phyloP scores from a whole-genome alignment of 2,113 vertebrate species.

The Odontesthes bonariensis region DNA sequence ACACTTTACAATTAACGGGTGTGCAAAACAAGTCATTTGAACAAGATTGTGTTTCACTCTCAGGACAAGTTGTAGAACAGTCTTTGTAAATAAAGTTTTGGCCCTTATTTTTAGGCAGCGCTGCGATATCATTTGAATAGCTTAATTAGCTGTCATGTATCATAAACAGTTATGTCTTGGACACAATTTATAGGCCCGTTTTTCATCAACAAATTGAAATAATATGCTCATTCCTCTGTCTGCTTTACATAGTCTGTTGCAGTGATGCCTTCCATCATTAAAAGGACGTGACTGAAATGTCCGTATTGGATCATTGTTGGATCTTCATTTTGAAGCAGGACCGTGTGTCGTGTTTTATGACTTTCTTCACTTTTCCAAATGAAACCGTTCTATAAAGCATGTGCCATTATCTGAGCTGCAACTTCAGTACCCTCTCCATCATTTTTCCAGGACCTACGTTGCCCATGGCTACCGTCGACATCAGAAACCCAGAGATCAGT shows the following conservation, averaged over 20 bases:
- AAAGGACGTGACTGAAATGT: not conserved
- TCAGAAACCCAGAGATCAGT: constrained; percentile 97
- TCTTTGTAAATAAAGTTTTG: no score
- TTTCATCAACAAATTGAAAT: constrained; percentile 11
- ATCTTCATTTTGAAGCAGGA: not conserved
- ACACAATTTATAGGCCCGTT: not conserved
- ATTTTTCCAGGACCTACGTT: constrained; percentile 86
- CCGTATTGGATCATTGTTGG: not conserved
- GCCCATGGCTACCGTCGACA: constrained; percentile 97
- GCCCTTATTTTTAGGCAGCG: no score
- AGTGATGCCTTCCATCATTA: constrained; percentile 15
- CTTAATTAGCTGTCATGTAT: no score
- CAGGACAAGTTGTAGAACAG: no score
- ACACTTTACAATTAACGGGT: not conserved
- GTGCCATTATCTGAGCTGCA: not conserved
- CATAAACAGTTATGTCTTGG: not conserved
- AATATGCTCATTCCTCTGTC: not conserved
- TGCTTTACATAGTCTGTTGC: constrained; percentile 14
- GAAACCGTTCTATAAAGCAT: not conserved
- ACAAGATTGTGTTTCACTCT: not conserved
- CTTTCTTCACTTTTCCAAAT: not conserved
- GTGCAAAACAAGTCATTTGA: not conserved
- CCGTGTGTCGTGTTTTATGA: not conserved
- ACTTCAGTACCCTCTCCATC: not conserved
- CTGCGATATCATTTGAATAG: no score